Conservation (phyloP, 2,113 vertebrate species). For the Channa maculata region DNA sequence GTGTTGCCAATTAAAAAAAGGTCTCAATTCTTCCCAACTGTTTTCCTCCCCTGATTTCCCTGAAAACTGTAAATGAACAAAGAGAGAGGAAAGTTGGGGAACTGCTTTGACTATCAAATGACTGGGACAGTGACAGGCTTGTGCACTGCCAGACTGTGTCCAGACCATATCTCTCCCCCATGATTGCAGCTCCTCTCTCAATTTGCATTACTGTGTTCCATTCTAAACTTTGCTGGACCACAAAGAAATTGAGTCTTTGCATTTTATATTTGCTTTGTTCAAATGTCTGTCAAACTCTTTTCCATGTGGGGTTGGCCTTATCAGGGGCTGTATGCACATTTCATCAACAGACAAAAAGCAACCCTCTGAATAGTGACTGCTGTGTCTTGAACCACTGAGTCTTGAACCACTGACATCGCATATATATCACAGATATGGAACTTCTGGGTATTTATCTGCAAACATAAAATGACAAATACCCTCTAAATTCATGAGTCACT, state of each 20-base stretch:
- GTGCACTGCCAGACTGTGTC: slow-evolving; percentile 45
- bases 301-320: slow-evolving; percentile 60
- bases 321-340: slow-evolving; percentile 61
- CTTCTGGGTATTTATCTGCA: background rate
- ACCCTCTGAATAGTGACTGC: background rate
- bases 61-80: slow-evolving; percentile 83
- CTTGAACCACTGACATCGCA: too few species aligned
- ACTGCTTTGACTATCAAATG: slow-evolving; percentile 84
- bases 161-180: slow-evolving; percentile 70
- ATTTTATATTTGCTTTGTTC: slow-evolving; percentile 81
- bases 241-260: slow-evolving; percentile 79
- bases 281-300: slow-evolving; percentile 59
- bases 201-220: slow-evolving; percentile 83
- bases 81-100: slow-evolving; percentile 73
- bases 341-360: slow-evolving; percentile 64
- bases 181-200: slow-evolving; percentile 67
- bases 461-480: background rate
- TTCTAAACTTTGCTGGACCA: slow-evolving; percentile 67
- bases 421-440: background rate
- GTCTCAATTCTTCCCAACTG: slow-evolving; percentile 46
- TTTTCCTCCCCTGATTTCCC: slow-evolving; percentile 78
- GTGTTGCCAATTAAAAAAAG: slow-evolving; percentile 22
- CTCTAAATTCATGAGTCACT: background rate
- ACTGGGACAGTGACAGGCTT: slow-evolving; percentile 61
- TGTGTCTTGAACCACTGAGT: background rate